Base-by-base conservation (phyloP, 2,888 invertebrate genomes). In the Galeruca laticollis region DNA sequence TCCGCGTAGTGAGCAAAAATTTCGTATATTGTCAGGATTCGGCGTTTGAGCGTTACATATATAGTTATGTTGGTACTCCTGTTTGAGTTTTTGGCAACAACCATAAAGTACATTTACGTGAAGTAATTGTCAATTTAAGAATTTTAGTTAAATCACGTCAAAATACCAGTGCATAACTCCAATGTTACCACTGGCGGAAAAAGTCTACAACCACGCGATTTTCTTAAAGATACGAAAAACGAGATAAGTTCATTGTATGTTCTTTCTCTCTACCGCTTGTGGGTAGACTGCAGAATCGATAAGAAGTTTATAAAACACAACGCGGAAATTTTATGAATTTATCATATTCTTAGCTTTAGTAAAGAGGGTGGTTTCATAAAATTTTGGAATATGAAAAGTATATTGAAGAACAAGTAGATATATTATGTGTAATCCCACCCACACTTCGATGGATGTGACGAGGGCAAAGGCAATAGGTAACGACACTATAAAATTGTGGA, bases 381-480 rank as follows among this genome's bases (percentile, higher is more conserved):
- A 26, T 26, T 26, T 26, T 26, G 26, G 26, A 6, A 26, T 26
- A 26, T 26, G 26, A 26, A n/a, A n/a, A n/a, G n/a, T n/a, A n/a
- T n/a, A n/a, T n/a, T 43, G n/a, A 43, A 43, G n/a, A 43, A 43
- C 13, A 37, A n/a, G n/a, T 40, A n/a, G 40, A 6, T 15, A 15
- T 47, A 18, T 9, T 47, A 18, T 54, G 54, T 54, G 21, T 26
- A 9, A 31, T 11, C 54, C 54, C 54, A 54, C 54, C 26, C 54
- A 54, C 54, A 54, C n/a, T 26, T 54, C 54, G 54, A 31, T 54
- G n/a, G 26, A 13, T 54, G 54, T 18, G 8, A 47, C 18, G 15
- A 47, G 47, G 9, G 47, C 47, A 47, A 47, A 47, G 47, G 47
- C 47, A 47, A 47, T 47, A 43, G 43, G 43, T 43, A 18, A 18